Evolutionary conservation across 2,113 vertebrate genomes (phyloP).

Genomic region (Malurus melanocephalus): DNA sequence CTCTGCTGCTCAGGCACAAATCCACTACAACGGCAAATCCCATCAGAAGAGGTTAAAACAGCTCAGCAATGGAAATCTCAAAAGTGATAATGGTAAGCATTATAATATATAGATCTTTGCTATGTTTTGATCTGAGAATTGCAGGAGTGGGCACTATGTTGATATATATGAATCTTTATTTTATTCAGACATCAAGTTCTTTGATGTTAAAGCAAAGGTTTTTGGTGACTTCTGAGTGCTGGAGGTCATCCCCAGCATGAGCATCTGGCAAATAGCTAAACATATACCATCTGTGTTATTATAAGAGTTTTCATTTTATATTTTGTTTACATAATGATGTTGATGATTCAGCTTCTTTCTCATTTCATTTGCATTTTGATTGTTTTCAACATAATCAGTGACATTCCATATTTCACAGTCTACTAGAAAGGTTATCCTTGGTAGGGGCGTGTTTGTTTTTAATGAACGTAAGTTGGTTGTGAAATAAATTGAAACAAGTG

Average conservation of each 20-base stretch:
- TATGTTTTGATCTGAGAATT: background rate
- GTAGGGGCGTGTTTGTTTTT: background rate
- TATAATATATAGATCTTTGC: background rate
- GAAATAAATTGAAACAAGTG: background rate
- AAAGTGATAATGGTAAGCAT: constrained; percentile 67
- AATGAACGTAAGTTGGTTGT: background rate
- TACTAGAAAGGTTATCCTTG: background rate
- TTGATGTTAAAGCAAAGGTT: background rate
- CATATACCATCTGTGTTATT: background rate
- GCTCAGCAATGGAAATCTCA: constrained; percentile 67
- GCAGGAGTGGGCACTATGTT: background rate
- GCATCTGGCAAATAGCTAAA: background rate
- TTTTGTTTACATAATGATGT: background rate
- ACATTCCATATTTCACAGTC: background rate
- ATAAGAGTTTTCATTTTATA: background rate
- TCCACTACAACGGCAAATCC: constrained; percentile 80
- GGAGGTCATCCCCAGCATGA: background rate
- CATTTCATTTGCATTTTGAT: constrained; percentile 14
- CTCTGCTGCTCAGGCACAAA: constrained; percentile 76
- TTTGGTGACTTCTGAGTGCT: background rate
- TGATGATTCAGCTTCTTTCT: background rate
- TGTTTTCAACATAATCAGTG: background rate
- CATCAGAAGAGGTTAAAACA: constrained; percentile 80
- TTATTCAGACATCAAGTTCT: background rate
- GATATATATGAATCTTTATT: background rate